A percentile compares a stretch with the other conserved stretches of the same genome.
These are phyloP conservation scores for Pangasius mekongensis DNA, from an alignment of 2,797 vertebrate genomes.

Conservation along the genomic window DNA sequence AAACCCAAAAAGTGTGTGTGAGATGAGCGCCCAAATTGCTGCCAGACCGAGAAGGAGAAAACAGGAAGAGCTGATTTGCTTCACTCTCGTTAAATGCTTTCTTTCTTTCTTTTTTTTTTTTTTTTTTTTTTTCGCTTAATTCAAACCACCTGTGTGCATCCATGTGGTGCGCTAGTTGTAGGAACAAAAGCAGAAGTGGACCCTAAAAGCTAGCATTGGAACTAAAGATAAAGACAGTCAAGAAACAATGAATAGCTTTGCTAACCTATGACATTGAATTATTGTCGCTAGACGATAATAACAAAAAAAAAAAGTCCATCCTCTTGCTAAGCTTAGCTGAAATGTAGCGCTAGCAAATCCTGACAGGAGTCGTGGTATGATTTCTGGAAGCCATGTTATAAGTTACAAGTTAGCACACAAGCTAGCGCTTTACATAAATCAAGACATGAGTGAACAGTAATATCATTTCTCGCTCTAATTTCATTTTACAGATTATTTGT, in stretches of 20 bases:
- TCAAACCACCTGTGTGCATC: slow-evolving; percentile 13
- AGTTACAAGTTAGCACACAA: background rate
- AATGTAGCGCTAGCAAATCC: background rate
- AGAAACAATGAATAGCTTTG: background rate
- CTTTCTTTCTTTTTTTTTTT: background rate
- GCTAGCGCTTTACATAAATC: background rate
- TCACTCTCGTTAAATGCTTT: background rate
- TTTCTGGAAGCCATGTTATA: background rate
- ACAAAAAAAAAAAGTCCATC: background rate
- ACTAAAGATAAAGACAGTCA: background rate
- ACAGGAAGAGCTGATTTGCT: slow-evolving; percentile 30
- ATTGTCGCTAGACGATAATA: background rate
- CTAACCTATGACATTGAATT: too few species aligned
- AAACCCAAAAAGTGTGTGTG: background rate
- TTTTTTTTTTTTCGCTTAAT: background rate
- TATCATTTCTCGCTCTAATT: background rate
- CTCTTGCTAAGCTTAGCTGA: background rate
- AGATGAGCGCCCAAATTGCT: background rate
- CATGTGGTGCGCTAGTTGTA: background rate
- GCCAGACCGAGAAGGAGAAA: slow-evolving; percentile 6
- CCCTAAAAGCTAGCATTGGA: too few species aligned
- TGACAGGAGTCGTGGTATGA: background rate
- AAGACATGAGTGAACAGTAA: background rate
- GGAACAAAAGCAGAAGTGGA: background rate
- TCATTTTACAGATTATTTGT: background rate